Evolutionary conservation across 2,797 vertebrate species (phyloP).

Genomic region (Pipistrellus pipistrellus): DNA sequence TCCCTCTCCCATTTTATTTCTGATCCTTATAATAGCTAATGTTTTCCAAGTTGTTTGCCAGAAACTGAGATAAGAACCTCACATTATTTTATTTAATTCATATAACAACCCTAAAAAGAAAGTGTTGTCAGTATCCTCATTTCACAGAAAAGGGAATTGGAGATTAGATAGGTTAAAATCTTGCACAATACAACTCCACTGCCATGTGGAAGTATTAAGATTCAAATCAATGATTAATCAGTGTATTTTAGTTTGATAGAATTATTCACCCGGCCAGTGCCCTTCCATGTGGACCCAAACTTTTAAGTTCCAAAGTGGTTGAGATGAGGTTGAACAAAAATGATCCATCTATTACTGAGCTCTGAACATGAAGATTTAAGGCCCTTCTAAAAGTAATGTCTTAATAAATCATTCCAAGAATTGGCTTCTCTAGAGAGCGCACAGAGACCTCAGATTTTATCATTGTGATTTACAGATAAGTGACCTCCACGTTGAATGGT

Average conservation of each 20-base stretch:
- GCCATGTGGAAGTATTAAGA: background rate
- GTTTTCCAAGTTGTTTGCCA: background rate
- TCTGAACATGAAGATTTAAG: constrained; percentile 43
- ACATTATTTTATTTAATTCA: constrained; percentile 23
- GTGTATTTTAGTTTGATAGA: background rate
- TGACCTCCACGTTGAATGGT: background rate
- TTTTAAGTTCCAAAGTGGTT: background rate
- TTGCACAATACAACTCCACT: background rate
- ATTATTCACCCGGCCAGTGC: background rate
- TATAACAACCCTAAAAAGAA: background rate
- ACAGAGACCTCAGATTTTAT: background rate
- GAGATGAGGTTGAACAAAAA: background rate
- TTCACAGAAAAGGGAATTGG: constrained; percentile 5
- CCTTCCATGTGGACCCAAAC: background rate
- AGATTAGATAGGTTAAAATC: background rate
- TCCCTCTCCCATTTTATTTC: background rate
- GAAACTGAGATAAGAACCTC: background rate
- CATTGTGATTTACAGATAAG: background rate
- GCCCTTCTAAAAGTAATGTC: background rate
- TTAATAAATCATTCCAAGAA: background rate
- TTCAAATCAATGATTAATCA: background rate
- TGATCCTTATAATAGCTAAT: background rate
- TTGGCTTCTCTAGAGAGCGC: background rate
- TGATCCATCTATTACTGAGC: background rate
- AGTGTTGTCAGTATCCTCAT: background rate